Percentiles rank a stretch among this genome's conserved stretches.
Conservation (phyloP, 2,888 invertebrate species). For the Frankliniella fusca region DNA sequence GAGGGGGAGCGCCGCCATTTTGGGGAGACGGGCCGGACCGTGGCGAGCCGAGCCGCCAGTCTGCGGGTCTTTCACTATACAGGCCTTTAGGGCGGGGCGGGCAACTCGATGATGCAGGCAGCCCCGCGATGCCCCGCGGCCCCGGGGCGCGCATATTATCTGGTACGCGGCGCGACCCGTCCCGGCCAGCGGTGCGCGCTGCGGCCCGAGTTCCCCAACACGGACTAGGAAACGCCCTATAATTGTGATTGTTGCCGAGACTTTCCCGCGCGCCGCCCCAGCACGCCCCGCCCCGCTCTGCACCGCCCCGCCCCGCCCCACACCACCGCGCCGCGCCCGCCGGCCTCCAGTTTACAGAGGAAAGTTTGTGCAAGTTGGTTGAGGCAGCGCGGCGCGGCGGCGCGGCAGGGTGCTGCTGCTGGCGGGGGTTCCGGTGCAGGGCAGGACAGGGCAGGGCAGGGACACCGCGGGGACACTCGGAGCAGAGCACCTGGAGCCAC, state of each 20-base stretch:
- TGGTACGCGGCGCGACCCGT: too few species aligned
- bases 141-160: too few species aligned
- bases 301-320: not conserved
- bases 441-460: not conserved
- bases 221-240: slow-evolving; percentile 17
- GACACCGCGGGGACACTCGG: not conserved
- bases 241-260: slow-evolving; percentile 22
- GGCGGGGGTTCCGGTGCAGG: not conserved
- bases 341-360: slow-evolving; percentile 16
- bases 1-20: too few species aligned
- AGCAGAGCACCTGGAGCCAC: too few species aligned
- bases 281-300: not conserved
- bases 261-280: not conserved
- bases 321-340: not conserved
- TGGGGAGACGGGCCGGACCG: too few species aligned
- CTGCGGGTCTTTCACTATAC: too few species aligned
- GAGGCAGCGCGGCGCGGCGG: not conserved
- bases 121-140: too few species aligned
- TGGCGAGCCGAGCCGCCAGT: too few species aligned
- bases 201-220: not conserved
- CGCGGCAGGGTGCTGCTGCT: not conserved
- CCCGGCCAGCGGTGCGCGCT: not conserved
- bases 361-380: slow-evolving; percentile 13
- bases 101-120: too few species aligned
- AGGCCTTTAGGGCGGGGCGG: too few species aligned